These are phyloP conservation scores for Danionella dracula DNA, from an alignment of 2,797 vertebrate species.

Conservation along the genomic window DNA sequence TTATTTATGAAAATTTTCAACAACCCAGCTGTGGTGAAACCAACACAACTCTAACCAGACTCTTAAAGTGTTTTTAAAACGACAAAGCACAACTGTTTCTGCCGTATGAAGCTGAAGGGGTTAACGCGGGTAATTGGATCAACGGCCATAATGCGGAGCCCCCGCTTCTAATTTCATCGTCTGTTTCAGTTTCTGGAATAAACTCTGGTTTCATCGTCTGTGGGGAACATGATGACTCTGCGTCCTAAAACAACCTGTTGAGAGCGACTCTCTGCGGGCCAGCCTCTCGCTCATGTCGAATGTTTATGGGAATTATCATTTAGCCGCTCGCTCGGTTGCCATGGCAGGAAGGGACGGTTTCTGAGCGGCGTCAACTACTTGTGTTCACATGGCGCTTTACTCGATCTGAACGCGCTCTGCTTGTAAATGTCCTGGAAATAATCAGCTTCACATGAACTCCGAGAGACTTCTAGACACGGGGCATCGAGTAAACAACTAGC, in stretches of 20 bases:
- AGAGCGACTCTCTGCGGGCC: not conserved
- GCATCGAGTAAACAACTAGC: not conserved
- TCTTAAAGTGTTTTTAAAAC: too few species aligned
- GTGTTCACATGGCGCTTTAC: not conserved
- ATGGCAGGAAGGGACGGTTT: conserved; percentile 36
- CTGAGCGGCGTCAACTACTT: not conserved
- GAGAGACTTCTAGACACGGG: not conserved
- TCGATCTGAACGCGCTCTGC: not conserved
- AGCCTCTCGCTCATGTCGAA: not conserved
- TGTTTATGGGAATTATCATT: conserved; percentile 25
- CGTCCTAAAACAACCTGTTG: not conserved
- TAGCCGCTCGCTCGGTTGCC: conserved; percentile 40
- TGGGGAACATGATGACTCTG: not conserved
- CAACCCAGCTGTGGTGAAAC: too few species aligned
- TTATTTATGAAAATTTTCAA: too few species aligned
- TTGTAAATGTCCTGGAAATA: not conserved
- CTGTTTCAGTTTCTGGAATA: not conserved
- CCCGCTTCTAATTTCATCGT: conserved; percentile 33
- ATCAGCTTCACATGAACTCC: not conserved
- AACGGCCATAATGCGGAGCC: conserved; percentile 61
- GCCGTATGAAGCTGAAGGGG: conserved; percentile 40
- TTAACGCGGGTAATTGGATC: conserved; percentile 70
- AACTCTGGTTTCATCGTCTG: not conserved
- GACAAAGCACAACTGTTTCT: too few species aligned
- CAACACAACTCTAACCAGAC: too few species aligned